Conservation (phyloP, 1,140 invertebrate species). For the Ooceraea biroi region DNA sequence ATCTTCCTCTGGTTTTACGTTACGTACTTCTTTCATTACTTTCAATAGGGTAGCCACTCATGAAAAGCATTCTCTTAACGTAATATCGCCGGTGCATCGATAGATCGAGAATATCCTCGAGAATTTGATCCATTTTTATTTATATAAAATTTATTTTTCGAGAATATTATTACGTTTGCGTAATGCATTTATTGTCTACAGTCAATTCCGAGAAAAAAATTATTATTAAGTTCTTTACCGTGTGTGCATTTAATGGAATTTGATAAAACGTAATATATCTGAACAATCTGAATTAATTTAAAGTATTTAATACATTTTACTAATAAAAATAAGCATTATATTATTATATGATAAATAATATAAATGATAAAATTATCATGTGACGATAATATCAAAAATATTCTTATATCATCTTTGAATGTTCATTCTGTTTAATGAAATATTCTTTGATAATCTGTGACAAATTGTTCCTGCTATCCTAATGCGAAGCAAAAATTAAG, state of each 20-base stretch:
- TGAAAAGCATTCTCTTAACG: not conserved
- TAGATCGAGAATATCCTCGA: not conserved
- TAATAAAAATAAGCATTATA: not conserved
- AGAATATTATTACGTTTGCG: not conserved
- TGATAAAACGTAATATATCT: not conserved
- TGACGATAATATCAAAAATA: not conserved
- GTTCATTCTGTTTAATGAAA: conserved; percentile 5
- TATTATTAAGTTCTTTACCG: not conserved
- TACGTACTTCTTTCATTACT: not conserved
- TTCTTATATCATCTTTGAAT: not conserved
- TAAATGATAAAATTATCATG: not conserved
- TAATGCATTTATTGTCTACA: not conserved
- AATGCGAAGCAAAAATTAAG: not conserved
- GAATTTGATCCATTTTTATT: not conserved
- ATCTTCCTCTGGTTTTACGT: not conserved
- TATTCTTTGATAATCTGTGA: not conserved
- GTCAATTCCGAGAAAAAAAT: not conserved
- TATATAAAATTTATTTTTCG: not conserved
- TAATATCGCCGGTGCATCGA: not conserved
- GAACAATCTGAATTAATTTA: too few species aligned
- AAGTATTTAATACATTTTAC: too few species aligned
- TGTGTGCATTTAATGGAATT: not conserved
- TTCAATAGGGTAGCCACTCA: not conserved
- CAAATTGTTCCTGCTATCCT: not conserved
- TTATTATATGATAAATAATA: not conserved